A percentile compares a stretch with the other conserved stretches of the same genome.
Evolutionary conservation across 2,888 invertebrate species (phyloP).

Genomic region (Chorisops tibialis): DNA sequence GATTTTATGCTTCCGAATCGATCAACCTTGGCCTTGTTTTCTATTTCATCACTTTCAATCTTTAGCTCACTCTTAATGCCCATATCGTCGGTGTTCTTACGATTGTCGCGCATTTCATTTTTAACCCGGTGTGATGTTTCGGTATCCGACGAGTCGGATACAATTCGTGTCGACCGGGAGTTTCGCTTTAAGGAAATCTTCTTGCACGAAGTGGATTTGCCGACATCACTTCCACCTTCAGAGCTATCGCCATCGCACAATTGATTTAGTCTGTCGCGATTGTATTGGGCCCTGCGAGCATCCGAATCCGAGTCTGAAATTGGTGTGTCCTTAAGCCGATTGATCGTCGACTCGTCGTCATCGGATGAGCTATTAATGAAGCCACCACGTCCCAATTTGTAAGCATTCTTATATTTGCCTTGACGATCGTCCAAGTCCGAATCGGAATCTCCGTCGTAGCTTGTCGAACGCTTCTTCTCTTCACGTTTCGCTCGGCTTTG

Average conservation of each 20-base stretch:
- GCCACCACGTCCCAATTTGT: constrained; percentile 37
- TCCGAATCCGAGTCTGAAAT: constrained; percentile 56
- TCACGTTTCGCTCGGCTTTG: constrained; percentile 83
- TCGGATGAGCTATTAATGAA: constrained; percentile 57
- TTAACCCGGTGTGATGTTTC: constrained; percentile 17
- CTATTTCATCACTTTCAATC: constrained; percentile 58
- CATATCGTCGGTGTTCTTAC: neutral
- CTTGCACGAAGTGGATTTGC: constrained; percentile 47
- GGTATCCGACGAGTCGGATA: constrained; percentile 74
- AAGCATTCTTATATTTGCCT: constrained; percentile 36
- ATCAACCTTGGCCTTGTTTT: constrained; percentile 32
- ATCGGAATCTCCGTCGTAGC: constrained; percentile 85
- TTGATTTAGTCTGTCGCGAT: constrained; percentile 53
- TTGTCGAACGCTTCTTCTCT: constrained; percentile 83
- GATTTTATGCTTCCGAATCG: constrained; percentile 36
- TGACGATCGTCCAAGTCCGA: constrained; percentile 54
- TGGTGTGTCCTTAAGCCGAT: constrained; percentile 37
- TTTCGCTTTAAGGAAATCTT: constrained; percentile 64
- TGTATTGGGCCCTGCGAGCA: constrained; percentile 53
- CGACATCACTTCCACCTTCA: constrained; percentile 39
- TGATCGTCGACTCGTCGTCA: constrained; percentile 54
- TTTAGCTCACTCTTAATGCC: constrained; percentile 61
- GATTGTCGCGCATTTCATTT: neutral
- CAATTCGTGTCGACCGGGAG: constrained; percentile 65
- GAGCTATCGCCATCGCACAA: constrained; percentile 52